phyloP scores from a whole-genome alignment of 35 echinoderm and acorn worm species.

The Holothuria glaberrima region DNA sequence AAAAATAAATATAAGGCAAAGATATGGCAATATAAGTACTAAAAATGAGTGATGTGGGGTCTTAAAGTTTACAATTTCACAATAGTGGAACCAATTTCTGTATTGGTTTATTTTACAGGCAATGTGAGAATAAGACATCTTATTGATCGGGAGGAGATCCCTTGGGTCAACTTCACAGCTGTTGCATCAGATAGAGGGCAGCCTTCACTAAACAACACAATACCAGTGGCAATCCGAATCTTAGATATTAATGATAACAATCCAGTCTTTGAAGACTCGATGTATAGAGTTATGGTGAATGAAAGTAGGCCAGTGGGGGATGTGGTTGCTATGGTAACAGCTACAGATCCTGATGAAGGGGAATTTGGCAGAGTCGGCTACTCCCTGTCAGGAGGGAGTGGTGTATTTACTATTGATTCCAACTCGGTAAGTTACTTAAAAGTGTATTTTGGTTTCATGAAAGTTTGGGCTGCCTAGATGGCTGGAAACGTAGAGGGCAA shows the following conservation, averaged over 20 bases:
- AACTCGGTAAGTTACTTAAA: constrained; percentile 55
- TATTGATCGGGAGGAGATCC: constrained; percentile 67
- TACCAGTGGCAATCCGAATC: constrained; percentile 72
- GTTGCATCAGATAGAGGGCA: constrained; percentile 65
- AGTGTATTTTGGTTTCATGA: no score
- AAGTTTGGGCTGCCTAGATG: no score
- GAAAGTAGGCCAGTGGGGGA: constrained; percentile 63
- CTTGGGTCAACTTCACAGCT: constrained; percentile 89
- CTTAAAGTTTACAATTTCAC: no score
- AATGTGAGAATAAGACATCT: constrained; percentile 53
- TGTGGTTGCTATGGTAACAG: constrained; percentile 62
- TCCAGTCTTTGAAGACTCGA: constrained; percentile 68
- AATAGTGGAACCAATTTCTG: no score
- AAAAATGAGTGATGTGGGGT: no score
- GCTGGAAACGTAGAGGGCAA: no score
- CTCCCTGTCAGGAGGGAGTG: constrained; percentile 68
- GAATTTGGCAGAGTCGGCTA: constrained; percentile 73
- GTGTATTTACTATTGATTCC: constrained; percentile 75
- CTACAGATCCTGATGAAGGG: constrained; percentile 75
- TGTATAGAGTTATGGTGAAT: constrained; percentile 52
- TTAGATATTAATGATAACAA: constrained; percentile 96
- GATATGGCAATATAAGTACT: no score
- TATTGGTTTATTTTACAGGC: constrained; percentile 39
- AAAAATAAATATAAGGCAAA: no score
- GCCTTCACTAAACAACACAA: constrained; percentile 50